Percentiles rank a stretch among this genome's conserved stretches.
Evolutionary conservation across 2,113 vertebrate genomes (phyloP).

Genomic region (Halichoeres trimaculatus): DNA sequence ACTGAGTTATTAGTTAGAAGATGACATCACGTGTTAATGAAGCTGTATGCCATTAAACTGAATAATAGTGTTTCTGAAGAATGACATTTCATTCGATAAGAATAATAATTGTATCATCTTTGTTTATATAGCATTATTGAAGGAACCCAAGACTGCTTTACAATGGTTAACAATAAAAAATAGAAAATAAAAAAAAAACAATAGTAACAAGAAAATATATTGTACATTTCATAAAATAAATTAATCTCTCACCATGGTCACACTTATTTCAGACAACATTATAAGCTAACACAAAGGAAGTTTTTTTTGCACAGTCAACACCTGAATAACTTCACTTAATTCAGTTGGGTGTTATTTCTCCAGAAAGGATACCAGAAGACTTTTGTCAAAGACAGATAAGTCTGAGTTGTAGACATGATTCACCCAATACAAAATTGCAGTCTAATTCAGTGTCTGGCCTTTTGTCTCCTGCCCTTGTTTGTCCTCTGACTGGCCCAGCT

Average conservation of each 20-base stretch:
- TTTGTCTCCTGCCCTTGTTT: conserved; percentile 69
- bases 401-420: conserved; percentile 54
- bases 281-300: too few species aligned
- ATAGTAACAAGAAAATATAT: too few species aligned
- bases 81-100: too few species aligned
- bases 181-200: too few species aligned
- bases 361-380: conserved; percentile 22
- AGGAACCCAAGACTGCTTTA: too few species aligned
- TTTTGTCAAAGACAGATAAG: conserved; percentile 54
- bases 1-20: not conserved
- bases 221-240: not conserved
- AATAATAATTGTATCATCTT: too few species aligned
- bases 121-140: too few species aligned
- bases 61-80: not conserved
- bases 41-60: not conserved
- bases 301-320: not conserved
- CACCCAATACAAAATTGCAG: conserved; percentile 62
- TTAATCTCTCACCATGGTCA: not conserved
- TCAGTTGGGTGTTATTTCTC: conserved; percentile 28
- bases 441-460: conserved; percentile 69
- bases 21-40: not conserved
- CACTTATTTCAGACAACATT: too few species aligned
- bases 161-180: too few species aligned
- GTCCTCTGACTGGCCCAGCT: conserved; percentile 61
- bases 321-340: conserved; percentile 3